Conservation (phyloP, 2,113 vertebrate genomes). For the Sclerurus mexicanus region DNA sequence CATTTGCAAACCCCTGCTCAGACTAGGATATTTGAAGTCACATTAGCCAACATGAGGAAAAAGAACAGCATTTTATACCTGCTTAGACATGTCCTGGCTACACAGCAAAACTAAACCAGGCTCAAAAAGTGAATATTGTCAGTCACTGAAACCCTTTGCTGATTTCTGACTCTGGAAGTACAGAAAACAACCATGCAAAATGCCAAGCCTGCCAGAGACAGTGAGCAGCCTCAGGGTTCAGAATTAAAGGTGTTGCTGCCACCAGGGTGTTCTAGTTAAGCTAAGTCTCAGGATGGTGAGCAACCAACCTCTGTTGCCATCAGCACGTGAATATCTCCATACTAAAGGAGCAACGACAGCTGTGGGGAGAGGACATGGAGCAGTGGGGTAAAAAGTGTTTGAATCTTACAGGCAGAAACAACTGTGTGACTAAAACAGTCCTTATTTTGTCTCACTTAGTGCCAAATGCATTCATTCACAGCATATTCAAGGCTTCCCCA, state of each 20-base stretch:
- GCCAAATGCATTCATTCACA: background rate
- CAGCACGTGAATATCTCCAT: accelerated
- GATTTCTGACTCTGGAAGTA: background rate
- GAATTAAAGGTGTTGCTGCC: background rate
- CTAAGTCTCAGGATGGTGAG: background rate
- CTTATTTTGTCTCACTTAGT: background rate
- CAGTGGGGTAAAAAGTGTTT: background rate
- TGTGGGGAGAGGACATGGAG: background rate
- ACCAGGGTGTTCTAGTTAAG: background rate
- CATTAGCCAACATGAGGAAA: background rate
- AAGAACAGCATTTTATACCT: background rate
- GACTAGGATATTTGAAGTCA: background rate
- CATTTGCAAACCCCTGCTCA: background rate
- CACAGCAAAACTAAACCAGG: slow-evolving; percentile 5
- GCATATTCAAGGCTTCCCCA: background rate
- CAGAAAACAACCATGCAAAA: background rate
- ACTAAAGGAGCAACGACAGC: background rate
- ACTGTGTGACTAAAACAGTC: background rate
- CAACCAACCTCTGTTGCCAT: background rate
- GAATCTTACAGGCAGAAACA: background rate
- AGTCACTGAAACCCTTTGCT: slow-evolving; percentile 1
- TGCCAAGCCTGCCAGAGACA: background rate
- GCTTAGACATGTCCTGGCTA: background rate
- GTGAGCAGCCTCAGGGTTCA: background rate
- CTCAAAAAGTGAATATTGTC: slow-evolving; percentile 15